Evolutionary conservation across 2,113 vertebrate genomes (phyloP), one percentile per base, ranked within the genome.

Genomic region (Zosterops pallidus): DNA sequence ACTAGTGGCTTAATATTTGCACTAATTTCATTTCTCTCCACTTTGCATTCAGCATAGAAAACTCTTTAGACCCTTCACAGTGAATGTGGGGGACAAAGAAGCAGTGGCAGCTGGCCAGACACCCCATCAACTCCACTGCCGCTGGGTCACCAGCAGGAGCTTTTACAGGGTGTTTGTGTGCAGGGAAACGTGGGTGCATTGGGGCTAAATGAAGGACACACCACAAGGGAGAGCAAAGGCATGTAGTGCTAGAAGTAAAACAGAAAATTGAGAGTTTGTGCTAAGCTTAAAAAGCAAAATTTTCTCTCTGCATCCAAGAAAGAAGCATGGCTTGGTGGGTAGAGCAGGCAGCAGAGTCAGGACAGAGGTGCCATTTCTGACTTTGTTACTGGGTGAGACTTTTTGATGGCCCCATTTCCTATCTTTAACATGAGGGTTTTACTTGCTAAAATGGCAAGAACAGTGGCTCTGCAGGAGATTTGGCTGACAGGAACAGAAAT

Each of bases 161-260:
- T 39, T 67, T 86, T 33, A 21, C 2, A 9, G 26, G 14, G 3
- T 4, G 0, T 35, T 53, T 76, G 21, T 76, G 44, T 31, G 57
- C 31, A 35, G 62, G 24, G 47, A 49, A 42, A 25, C 0, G 0
- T 0, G 0, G 26, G 26, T 65, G 28, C 52, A 12, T 35, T 4
- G 14, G 4, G 33, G 6, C 17, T 86, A 62, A 79, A 55, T 16
- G 44, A 78, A 85, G n/a, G 29, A 26, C 35, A 25, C 1, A 0
- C 57, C 21, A 8, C 28, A 47, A 81, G 41, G 42, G 63, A 64
- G 37, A 71, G 29, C 31, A 71, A 72, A 92, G 35, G 15, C 50
- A 41, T 1, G 0, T 12, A 64, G 53, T 23, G 55, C 25, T 55
- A 41, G 52, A 77, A 59, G 14, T 62, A 23, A 60, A 84, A 49